These are phyloP conservation scores for Drosophila histrio DNA, from an alignment of 2,888 invertebrate genomes.

Conservation along the genomic window DNA sequence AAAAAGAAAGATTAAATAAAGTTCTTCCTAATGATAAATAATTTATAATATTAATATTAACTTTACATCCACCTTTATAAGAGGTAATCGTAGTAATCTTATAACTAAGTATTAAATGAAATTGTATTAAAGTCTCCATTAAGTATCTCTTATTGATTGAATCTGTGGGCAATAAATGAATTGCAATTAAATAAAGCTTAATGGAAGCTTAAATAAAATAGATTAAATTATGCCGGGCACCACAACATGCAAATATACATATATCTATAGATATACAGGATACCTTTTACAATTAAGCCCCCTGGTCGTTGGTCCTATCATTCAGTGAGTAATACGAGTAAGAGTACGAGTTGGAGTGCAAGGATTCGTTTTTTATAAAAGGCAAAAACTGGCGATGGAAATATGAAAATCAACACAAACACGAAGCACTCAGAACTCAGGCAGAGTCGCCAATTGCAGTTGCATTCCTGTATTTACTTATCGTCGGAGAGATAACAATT, in stretches of 20 bases:
- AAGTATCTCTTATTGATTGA: slow-evolving; percentile 6
- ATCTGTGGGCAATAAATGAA: slow-evolving; percentile 1
- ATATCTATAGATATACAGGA: background rate
- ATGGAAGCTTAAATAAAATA: slow-evolving; percentile 51
- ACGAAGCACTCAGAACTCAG: slow-evolving; percentile 21
- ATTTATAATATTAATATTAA: too few relatives aligned
- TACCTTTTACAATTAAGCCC: slow-evolving; percentile 33
- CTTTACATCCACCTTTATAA: background rate
- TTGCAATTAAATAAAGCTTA: slow-evolving; percentile 61
- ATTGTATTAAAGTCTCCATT: background rate
- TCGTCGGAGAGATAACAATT: slow-evolving; percentile 70
- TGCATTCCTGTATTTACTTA: slow-evolving; percentile 70
- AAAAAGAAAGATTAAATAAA: too few relatives aligned
- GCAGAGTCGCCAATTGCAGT: slow-evolving; percentile 53
- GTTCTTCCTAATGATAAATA: too few relatives aligned
- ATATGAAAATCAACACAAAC: slow-evolving; percentile 52
- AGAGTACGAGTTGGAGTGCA: background rate
- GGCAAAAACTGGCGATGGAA: slow-evolving; percentile 9
- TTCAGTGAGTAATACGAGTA: slow-evolving; percentile 24
- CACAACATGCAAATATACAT: slow-evolving; percentile 19
- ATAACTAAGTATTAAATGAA: background rate
- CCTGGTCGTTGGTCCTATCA: slow-evolving; percentile 14
- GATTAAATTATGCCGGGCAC: slow-evolving; percentile 53
- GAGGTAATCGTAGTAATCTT: background rate
- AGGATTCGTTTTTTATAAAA: background rate